phyloP scores from a whole-genome alignment of 2,888 invertebrate species.

The Phalangium opilio region DNA sequence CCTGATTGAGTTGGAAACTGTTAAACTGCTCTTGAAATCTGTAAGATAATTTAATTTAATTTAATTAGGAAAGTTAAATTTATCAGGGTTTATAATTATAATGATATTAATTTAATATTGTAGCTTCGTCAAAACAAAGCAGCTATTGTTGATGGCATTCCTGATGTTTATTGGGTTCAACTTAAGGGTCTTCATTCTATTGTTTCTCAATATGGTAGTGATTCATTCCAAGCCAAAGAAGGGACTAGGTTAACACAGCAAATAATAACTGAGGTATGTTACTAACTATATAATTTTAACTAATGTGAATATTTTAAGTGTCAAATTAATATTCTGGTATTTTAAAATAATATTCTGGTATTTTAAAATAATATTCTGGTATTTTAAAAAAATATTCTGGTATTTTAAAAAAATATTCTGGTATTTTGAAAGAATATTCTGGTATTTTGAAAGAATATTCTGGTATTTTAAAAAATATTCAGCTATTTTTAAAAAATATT shows the following conservation, averaged over 20 bases:
- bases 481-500: too few species aligned
- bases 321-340: too few species aligned
- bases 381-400: too few species aligned
- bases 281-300: too few species aligned
- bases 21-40: conserved; percentile 17
- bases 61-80: background rate
- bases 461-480: too few species aligned
- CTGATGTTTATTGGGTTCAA: conserved; percentile 43
- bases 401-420: too few species aligned
- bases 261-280: conserved; percentile 11
- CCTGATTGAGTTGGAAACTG: conserved; percentile 19
- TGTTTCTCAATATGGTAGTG: conserved; percentile 46
- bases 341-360: too few species aligned
- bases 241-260: conserved; percentile 29
- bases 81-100: background rate
- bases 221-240: conserved; percentile 38
- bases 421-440: too few species aligned
- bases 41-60: conserved; percentile 16
- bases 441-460: too few species aligned
- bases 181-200: conserved; percentile 46
- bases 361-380: too few species aligned
- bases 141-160: conserved; percentile 37
- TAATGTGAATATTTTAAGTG: too few species aligned
- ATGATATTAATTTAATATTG: background rate
- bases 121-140: conserved; percentile 11